Evolutionary conservation across 2,113 vertebrate species (phyloP), one percentile per base, ranked within the genome.

Genomic region (Callospermophilus lateralis): DNA sequence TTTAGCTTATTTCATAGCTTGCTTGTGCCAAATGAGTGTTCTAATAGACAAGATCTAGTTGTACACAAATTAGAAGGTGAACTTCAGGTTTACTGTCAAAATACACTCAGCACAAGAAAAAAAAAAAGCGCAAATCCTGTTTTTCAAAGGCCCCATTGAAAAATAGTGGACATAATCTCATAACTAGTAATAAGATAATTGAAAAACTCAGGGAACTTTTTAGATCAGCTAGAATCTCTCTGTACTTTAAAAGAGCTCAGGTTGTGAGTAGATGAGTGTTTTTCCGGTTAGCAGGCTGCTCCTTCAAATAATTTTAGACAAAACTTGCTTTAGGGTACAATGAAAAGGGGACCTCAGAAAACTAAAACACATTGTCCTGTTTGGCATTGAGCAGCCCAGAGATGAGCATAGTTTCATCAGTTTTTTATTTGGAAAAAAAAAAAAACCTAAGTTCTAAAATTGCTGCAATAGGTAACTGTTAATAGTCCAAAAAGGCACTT

Each of bases 1-100:
- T 93, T 89, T 72, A 84, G 73, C 83, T 72, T 68, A 76, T 86
- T 92, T 88, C 30, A 78, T 26, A 90, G 58, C 3, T 79, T 94
- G n/a, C 28, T 7, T 89, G 1, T 94, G 24, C 65, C 34, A 72
- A 70, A 77, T 84, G 72, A 65, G 30, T 65, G 7, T 58, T 89
- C 45, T 51, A 63, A 30, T 77, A 48, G 17, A 16, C 39, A 83
- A 55, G 42, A 80, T 85, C 45, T 78, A 1, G 37, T 51, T 84
- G 2, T 87, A 88, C 94, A 85, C 12, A 92, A 37, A 48, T 48
- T 68, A 67, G 84, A 83, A 85, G 45, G 61, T 93, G 24, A 89
- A 84, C 87, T 78, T 89, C 39, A 89, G 20, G 61, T 55, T 92
- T 79, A 87, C 42, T 76, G 28, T 81, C 34, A 30, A 68, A 92